Percentiles rank a stretch among this genome's conserved stretches.
Evolutionary conservation across 2,888 invertebrate species (phyloP).

Genomic region (Eupithecia tripunctaria): DNA sequence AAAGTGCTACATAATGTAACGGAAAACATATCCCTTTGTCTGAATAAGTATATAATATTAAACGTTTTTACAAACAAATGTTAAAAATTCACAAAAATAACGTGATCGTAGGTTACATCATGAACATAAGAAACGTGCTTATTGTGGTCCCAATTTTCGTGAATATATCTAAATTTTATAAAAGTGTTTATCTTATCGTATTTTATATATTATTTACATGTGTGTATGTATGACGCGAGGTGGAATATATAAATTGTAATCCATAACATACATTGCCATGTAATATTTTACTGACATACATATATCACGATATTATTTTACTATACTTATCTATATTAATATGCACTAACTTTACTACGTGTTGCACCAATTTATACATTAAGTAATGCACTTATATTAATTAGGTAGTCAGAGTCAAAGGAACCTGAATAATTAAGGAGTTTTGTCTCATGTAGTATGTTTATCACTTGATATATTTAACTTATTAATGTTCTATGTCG

Average conservation of each 20-base stretch:
- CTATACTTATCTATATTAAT: neutral
- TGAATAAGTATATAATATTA: conserved; percentile 59
- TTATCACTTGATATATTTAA: conserved; percentile 33
- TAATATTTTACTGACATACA: conserved; percentile 34
- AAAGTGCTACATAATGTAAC: conserved; percentile 74
- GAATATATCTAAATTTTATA: conserved; percentile 6
- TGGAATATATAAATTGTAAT: conserved; percentile 63
- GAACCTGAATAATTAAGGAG: conserved; percentile 71
- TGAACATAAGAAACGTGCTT: conserved; percentile 1
- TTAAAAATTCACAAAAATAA: conserved; percentile 15
- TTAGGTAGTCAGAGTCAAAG: conserved; percentile 65
- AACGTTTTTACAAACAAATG: neutral
- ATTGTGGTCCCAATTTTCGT: neutral
- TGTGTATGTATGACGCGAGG: conserved; percentile 76
- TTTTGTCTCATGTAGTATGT: conserved; percentile 38
- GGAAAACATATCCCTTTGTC: conserved; percentile 81
- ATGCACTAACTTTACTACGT: conserved; percentile 29
- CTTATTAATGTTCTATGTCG: conserved; percentile 37
- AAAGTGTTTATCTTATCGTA: neutral
- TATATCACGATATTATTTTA: neutral
- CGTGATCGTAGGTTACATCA: conserved; percentile 48
- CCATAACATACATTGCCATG: conserved; percentile 66
- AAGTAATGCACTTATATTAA: conserved; percentile 13
- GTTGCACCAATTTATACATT: conserved; percentile 31
- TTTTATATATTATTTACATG: conserved; percentile 47